A percentile compares a stretch with the other conserved stretches of the same genome.
phyloP scores from a whole-genome alignment of 2,113 vertebrate species.

The Sapayoa aenigma region DNA sequence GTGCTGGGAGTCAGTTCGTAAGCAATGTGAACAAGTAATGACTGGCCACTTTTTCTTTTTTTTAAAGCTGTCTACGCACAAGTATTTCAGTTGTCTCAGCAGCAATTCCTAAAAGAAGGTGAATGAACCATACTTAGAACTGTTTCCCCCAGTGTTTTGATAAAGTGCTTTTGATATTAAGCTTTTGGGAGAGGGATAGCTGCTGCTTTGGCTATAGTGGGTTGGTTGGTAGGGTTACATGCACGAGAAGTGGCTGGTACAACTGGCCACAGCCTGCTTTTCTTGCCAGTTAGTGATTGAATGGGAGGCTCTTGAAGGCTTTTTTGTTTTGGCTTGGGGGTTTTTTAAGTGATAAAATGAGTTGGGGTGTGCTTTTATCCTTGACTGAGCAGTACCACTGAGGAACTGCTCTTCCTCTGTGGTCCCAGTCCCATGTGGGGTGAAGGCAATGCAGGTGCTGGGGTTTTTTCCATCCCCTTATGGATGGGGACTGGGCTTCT shows the following conservation, averaged over 20 bases:
- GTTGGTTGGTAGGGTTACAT: not conserved
- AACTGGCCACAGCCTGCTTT: not conserved
- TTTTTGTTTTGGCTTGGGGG: not conserved
- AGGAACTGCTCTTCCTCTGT: not conserved
- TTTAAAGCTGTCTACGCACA: constrained; percentile 47
- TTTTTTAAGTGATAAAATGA: not conserved
- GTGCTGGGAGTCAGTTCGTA: constrained; percentile 33
- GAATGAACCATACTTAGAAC: not conserved
- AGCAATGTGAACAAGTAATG: constrained; percentile 57
- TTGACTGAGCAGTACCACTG: not conserved
- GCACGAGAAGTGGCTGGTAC: not conserved
- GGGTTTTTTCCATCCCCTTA: not conserved
- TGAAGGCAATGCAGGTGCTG: not conserved
- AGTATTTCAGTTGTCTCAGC: not conserved
- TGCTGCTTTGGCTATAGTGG: not conserved
- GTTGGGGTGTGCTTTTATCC: not conserved
- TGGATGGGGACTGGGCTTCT: not conserved
- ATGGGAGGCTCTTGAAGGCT: not conserved
- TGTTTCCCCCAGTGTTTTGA: not conserved
- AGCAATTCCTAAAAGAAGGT: not conserved
- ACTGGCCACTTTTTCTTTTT: constrained; percentile 25
- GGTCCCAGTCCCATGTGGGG: not conserved
- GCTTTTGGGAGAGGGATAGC: not conserved
- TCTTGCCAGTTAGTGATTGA: not conserved
- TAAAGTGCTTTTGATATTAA: not conserved